Percentiles rank a stretch among this genome's conserved stretches.
Evolutionary conservation across 2,113 vertebrate species (phyloP).

Genomic region (Scatophagus argus): DNA sequence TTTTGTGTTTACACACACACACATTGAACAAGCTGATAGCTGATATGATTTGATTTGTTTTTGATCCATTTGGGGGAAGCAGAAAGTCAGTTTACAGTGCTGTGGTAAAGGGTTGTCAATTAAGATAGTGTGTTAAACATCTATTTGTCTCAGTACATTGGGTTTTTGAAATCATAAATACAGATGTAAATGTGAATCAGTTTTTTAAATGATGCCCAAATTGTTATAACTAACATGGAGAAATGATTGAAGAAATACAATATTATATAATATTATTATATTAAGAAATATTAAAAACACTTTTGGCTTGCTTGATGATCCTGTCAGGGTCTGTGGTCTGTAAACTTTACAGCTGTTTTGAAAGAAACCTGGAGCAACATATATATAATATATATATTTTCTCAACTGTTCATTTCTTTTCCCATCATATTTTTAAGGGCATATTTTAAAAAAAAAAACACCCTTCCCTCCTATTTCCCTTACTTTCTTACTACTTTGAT

Average conservation of each 20-base stretch:
- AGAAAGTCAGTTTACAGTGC: background rate
- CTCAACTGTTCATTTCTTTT: too few relatives aligned
- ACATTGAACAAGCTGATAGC: background rate
- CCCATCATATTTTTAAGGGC: too few relatives aligned
- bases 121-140: background rate
- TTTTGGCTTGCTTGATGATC: background rate
- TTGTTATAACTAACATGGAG: slow-evolving; percentile 3
- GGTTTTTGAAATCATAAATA: background rate
- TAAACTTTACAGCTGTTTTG: too few relatives aligned
- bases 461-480: too few relatives aligned
- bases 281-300: slow-evolving; percentile 1
- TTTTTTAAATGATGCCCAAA: slow-evolving; percentile 1
- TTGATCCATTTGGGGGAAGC: slow-evolving; percentile 26
- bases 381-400: too few relatives aligned
- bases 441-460: too few relatives aligned
- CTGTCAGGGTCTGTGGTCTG: background rate
- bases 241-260: slow-evolving; percentile 40
- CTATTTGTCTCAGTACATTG: background rate
- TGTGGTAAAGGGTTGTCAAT: background rate
- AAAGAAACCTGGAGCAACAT: too few relatives aligned
- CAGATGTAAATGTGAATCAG: background rate
- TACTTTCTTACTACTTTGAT: too few relatives aligned
- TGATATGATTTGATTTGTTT: background rate
- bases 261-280: too few relatives aligned
- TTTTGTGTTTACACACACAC: slow-evolving; percentile 17